Percentiles rank a stretch among this genome's conserved stretches.
These are phyloP conservation scores for Aphodius granarius DNA, from an alignment of 2,888 invertebrate species.

Conservation along the genomic window DNA sequence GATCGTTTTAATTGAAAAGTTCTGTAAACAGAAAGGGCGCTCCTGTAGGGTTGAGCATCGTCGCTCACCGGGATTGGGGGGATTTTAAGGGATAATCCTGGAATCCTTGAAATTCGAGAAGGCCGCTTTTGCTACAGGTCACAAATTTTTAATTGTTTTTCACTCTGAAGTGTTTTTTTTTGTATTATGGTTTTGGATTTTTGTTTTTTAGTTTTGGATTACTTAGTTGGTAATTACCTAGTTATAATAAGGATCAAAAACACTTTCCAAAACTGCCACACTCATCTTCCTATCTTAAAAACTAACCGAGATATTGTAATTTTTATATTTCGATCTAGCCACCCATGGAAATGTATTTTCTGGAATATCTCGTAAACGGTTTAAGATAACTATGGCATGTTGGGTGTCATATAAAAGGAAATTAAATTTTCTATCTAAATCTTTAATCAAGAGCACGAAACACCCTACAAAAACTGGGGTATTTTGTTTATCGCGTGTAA, in stretches of 20 bases:
- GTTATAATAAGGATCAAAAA: background rate
- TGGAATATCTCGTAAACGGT: background rate
- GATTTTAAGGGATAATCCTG: background rate
- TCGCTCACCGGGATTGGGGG: background rate
- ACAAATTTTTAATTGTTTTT: background rate
- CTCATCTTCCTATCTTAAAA: background rate
- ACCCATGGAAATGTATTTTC: background rate
- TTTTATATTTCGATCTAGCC: background rate
- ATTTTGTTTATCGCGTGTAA: too few relatives aligned
- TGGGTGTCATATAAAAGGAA: background rate
- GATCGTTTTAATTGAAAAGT: background rate
- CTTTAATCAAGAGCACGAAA: too few relatives aligned
- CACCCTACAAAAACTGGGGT: too few relatives aligned
- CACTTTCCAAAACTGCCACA: background rate
- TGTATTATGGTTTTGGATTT: background rate
- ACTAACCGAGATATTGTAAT: background rate
- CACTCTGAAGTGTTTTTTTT: background rate
- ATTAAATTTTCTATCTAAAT: background rate
- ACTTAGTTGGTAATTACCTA: background rate
- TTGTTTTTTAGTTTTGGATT: background rate
- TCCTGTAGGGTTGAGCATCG: background rate
- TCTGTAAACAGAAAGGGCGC: background rate
- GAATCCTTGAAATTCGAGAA: background rate
- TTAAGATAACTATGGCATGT: background rate
- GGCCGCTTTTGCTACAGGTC: background rate